A percentile compares a stretch with the other conserved stretches of the same genome.
Conservation (phyloP, 2,797 vertebrate species). For the Stomatorhinus walkeri region DNA sequence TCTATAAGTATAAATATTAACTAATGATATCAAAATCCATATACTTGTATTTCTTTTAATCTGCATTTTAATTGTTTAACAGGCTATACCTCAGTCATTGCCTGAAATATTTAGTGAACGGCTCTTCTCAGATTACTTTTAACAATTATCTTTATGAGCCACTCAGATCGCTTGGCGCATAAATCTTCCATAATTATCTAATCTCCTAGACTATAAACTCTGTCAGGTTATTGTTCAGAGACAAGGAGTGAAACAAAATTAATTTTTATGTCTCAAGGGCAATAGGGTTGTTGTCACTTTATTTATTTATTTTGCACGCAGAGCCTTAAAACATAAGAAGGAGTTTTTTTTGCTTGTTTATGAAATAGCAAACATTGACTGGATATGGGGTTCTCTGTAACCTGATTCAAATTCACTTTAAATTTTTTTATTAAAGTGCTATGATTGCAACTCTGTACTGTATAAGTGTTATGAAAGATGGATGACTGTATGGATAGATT, state of each 20-base stretch:
- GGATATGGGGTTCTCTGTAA: background rate
- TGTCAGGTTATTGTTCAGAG: constrained; percentile 1
- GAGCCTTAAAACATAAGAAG: background rate
- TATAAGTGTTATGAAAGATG: background rate
- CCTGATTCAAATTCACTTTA: background rate
- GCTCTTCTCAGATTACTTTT: background rate
- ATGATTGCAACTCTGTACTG: background rate
- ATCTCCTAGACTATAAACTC: constrained; percentile 11
- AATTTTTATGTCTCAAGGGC: constrained; percentile 16
- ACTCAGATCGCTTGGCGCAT: background rate
- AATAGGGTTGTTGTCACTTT: background rate
- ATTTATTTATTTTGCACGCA: background rate
- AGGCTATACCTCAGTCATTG: background rate
- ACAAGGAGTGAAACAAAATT: background rate
- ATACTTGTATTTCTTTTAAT: background rate
- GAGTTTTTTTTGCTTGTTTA: background rate
- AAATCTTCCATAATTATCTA: constrained; percentile 8
- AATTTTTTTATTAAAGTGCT: background rate
- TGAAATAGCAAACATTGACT: background rate
- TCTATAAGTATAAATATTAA: background rate
- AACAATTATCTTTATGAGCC: constrained; percentile 17
- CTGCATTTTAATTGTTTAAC: background rate
- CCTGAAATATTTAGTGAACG: background rate
- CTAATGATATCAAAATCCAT: background rate
- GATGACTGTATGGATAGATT: background rate